Base-by-base conservation (phyloP, 2,797 vertebrate genomes). In the Agapornis canus region DNA sequence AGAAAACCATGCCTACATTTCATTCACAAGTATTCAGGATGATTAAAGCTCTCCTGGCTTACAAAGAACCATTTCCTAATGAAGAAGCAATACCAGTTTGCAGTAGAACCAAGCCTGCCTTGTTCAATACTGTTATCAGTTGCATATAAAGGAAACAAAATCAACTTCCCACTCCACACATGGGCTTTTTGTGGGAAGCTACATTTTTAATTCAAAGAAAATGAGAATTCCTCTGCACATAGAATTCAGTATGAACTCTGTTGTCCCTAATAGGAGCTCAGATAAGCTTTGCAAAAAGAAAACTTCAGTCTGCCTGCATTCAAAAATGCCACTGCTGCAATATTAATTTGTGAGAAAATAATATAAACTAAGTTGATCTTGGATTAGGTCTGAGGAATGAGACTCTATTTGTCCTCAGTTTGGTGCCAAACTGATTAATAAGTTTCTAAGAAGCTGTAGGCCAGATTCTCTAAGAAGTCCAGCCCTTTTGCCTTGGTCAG, bases 11-110 rank as follows among this genome's bases (percentile, higher is more conserved):
- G 59, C 47, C 76, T 64, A 56, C 40, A 51, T 93, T 96, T 97
- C 79, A 96, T 96, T 97, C 95, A 96, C 73, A 96, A 92, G 70
- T 72, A 91, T 61, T 86, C 51, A 66, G 73, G 87, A 96, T 96
- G 96, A 94, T 91, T 77, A 59, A 86, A 91, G 89, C 43, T 92
- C 68, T 75, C 48, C n/a, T 48, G 35, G 45, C 56, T 95, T 90
- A 66, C 20, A 51, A 93, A 80, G 52, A 92, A 87, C 32, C 21
- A 27, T 80, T 96, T 92, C 64, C 86, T 96, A 94, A 92, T 60
- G 60, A 97, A 95, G 54, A 32, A 82, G 72, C 56, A 85, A 43
- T 63, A 91, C 39, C 79, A 76, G 59, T 60, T 49, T 91, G 73
- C 52, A 89, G 57, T 80, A 79, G 9, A 56, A 65, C n/a, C 79